Base-by-base conservation (phyloP, 2,888 invertebrate species). In the Cremastobaeus sp. region DNA sequence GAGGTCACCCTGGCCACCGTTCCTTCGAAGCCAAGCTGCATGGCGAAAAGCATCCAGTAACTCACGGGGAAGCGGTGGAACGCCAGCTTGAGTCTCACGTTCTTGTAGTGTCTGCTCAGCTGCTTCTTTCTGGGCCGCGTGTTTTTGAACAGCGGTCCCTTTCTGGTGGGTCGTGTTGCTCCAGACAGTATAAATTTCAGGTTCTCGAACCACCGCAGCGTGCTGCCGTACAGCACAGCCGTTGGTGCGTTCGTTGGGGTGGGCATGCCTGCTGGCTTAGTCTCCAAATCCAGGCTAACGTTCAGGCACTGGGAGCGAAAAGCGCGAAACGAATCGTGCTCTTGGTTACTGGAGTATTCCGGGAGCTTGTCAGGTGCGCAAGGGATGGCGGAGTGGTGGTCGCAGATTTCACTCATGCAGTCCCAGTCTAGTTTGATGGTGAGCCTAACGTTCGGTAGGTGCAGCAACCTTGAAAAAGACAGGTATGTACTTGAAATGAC, bases 31-130 rank as follows among this genome's bases (percentile, higher is more conserved):
- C 98, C 98, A 72, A 96, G 92, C 85, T 97, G 97, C 90, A 96
- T 93, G 0, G 97, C 96, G 80, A 96, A 98, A 0, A 98, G 98
- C 91, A 98, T 97, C 99, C 98, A 99, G 89, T 99, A 99, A 85
- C 93, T 94, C 5, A 97, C 93, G 89, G 94, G 94, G 76, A 95
- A 91, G 79, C 95, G 93, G 82, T 98, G 97, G 54, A 98, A 89
- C 0, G 95, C 95, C 81, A 98, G 91, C 3, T 95, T 93, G 2
- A 98, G 89, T 84, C 96, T 92, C 25, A 98, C 92, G 81, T 94
- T 94, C 78, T 95, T 93, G 85, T 95, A 97, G 88, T 99, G 99
- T 0, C 99, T 91, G 78, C 97, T 97, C 2, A 99, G 90, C 79
- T 97, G 98, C 74, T 94, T 94, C 86, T 97, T 97, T 59, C 95